Percentiles rank a stretch among this genome's conserved stretches.
Conservation (phyloP, 2,888 invertebrate genomes). For the Crepidodera aurea region DNA sequence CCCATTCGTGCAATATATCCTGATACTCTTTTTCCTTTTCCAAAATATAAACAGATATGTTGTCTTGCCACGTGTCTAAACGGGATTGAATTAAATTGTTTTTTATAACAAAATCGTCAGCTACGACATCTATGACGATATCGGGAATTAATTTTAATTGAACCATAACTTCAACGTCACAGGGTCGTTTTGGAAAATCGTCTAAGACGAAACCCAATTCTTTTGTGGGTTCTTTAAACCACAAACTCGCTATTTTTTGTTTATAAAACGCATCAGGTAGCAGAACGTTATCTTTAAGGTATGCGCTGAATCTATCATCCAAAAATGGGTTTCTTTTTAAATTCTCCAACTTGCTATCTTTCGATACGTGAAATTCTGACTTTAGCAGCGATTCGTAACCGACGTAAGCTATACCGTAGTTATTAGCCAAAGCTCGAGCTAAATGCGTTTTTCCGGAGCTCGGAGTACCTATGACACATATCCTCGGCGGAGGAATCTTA, state of each 20-base stretch:
- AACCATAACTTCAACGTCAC: conserved; percentile 66
- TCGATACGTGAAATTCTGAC: conserved; percentile 27
- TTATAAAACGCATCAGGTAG: conserved; percentile 61
- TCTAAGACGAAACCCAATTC: conserved; percentile 67
- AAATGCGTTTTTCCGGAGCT: conserved; percentile 67
- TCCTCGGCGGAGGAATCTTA: conserved; percentile 63
- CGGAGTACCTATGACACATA: conserved; percentile 67
- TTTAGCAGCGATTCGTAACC: conserved; percentile 60
- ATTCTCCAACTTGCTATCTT: conserved; percentile 35
- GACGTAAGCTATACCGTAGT: conserved; percentile 66
- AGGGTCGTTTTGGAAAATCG: conserved; percentile 68
- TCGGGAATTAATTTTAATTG: conserved; percentile 65
- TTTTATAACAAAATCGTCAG: conserved; percentile 48
- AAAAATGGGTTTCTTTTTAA: conserved; percentile 27
- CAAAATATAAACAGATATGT: conserved; percentile 56
- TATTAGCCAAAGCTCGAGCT: conserved; percentile 63
- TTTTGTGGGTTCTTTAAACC: conserved; percentile 65
- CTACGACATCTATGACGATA: conserved; percentile 64
- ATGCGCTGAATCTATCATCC: conserved; percentile 54
- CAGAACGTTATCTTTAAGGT: conserved; percentile 63
- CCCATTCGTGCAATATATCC: conserved; percentile 48
- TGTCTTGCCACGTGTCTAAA: conserved; percentile 55
- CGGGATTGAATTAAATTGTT: conserved; percentile 46
- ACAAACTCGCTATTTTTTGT: conserved; percentile 62
- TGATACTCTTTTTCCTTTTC: conserved; percentile 41